Evolutionary conservation across 53 echinoderm and acorn worm genomes (phyloP).

Genomic region (Holothuria scabra): DNA sequence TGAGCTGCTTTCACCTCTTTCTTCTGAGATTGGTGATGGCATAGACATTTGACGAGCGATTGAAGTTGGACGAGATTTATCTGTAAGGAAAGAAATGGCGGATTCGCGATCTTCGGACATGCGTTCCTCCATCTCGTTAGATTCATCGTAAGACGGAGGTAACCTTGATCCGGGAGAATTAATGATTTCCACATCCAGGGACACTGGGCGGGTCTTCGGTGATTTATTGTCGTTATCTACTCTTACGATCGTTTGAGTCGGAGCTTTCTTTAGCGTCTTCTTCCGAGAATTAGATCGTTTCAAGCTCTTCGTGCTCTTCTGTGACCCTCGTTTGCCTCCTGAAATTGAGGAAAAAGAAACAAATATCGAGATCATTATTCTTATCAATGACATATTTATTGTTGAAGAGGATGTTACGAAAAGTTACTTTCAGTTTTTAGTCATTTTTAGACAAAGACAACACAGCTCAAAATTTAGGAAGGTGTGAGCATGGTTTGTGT

Average conservation of each 20-base stretch:
- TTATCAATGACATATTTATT: neutral
- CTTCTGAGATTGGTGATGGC: conserved; percentile 56
- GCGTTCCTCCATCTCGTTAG: conserved; percentile 80
- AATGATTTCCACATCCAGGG: conserved; percentile 86
- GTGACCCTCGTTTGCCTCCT: conserved; percentile 29
- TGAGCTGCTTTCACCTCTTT: conserved; percentile 29
- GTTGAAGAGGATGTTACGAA: no score
- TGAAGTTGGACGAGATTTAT: conserved; percentile 55
- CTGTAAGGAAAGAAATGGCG: conserved; percentile 50
- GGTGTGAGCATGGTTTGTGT: no score
- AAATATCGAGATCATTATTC: neutral
- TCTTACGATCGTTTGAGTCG: conserved; percentile 53
- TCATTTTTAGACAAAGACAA: no score
- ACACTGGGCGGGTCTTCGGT: conserved; percentile 69
- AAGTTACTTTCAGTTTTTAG: no score
- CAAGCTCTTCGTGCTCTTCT: conserved; percentile 38
- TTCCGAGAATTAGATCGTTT: conserved; percentile 47
- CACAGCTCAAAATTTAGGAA: no score
- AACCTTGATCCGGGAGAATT: conserved; percentile 58
- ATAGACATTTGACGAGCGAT: conserved; percentile 48
- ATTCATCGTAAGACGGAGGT: conserved; percentile 88
- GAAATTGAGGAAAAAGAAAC: neutral
- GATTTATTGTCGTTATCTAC: conserved; percentile 62
- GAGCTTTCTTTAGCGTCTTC: conserved; percentile 45
- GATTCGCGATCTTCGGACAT: conserved; percentile 62